Evolutionary conservation across 2,888 invertebrate species (phyloP), one percentile per base, ranked within the genome.

Genomic region (Drosophila lacicola): DNA sequence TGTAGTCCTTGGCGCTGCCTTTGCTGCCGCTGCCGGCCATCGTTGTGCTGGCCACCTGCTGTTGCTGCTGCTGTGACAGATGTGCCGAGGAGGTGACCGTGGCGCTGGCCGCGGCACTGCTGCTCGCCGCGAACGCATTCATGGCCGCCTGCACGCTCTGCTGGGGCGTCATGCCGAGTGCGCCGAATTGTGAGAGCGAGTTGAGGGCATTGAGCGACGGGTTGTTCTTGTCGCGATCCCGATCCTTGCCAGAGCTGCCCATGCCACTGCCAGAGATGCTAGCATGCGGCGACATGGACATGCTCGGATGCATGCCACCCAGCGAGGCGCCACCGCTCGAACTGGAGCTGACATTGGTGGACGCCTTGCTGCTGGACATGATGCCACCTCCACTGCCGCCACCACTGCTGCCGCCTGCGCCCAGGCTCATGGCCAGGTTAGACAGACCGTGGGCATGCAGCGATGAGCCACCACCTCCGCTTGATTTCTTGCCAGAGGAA

Each of bases 61-160:
- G 79, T 9, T 80, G 82, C 33, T 82, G 82, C 54, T 80, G 79
- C 39, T 80, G 79, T 2, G 84, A 66, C 11, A 50, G 10, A 63
- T 82, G 85, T 8, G 67, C 75, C 29, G 86, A 56, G 1, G 87
- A 83, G 33, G 84, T 83, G 17, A 87, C 82, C 39, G 83, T 83
- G n/a, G 86, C 61, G 14, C 62, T 82, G 44, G 82, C 72, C 8
- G 70, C 73, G 9, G 76, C 89, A 6, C 91, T 89, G 36, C 91
- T 90, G 55, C 92, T 92, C 3, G 92, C 92, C 13, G 92, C 90
- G 75, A 92, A 92, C 2, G 92, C 92, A 85, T 92, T 92, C 92
- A 92, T 92, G 2, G 92, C 92, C 44, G 92, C 92, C 79, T 92
- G 92, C 79, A 92, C 92, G 82, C 92, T 92, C 66, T 92, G 92